Base-by-base conservation (phyloP, 2,888 invertebrate species). In the Dorcus parallelipipedus region DNA sequence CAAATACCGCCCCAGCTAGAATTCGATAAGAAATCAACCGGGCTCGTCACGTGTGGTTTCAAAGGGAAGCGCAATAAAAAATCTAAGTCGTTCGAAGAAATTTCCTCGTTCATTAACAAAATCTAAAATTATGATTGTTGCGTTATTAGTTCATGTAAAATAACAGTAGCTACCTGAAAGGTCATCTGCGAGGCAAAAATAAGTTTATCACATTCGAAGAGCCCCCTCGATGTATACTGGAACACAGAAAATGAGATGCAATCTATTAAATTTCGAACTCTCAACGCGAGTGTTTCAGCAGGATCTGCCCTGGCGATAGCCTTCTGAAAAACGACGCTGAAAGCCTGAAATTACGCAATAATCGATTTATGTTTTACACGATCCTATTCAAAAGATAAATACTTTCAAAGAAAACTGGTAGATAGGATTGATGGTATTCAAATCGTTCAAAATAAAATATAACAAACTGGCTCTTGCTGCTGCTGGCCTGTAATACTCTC, bases 331-430 rank as follows among this genome's bases (percentile, higher is more conserved):
- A 97, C 97, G n/a, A 95, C 95, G 77, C 93, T 95, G 78, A 97
- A 97, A 1, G 97, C 95, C 93, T 93, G 70, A n/a, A 80, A 79
- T 59, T 60, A 57, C 58, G 49, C 53, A 53, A 56, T 54, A 20
- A 20, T 20, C 9, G 26, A 51, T 40, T 47, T 38, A 54, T 58
- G 23, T 47, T 23, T 26, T 33, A 33, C 9, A 42, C 41, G 38
- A 2, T 9, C 20, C 20, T 20, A 20, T 20, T 20, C 0, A 20
- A 20, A 20, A 1, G 20, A 20, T 14, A 14, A 20, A 20, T 76
- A 90, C 94, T 86, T 97, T 97, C 60, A 97, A 81, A 9, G 97
- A 97, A 79, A 97, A 97, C 76, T 97, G 96, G 77, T 97, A 97
- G 70, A 97, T 96, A 1, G 95, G 95, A 80, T 97, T 96, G 62